Evolutionary conservation across 2,113 vertebrate genomes (phyloP).

Genomic region (Xiphorhynchus elegans): DNA sequence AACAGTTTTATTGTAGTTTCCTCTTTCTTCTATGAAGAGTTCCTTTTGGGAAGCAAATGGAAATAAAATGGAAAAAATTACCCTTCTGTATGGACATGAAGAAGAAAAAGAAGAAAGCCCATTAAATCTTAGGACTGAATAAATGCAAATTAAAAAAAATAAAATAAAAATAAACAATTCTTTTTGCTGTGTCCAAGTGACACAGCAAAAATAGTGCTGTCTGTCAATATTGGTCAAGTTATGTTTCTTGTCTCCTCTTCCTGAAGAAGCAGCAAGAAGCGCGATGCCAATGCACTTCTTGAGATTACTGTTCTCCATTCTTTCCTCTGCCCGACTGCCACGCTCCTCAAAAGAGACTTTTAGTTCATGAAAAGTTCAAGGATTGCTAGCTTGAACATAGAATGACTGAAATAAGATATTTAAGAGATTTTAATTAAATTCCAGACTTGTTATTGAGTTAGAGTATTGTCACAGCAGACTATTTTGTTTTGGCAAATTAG

Average conservation of each 20-base stretch:
- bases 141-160: too few species aligned
- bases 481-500: not conserved
- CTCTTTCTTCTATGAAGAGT: not conserved
- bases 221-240: not conserved
- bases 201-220: not conserved
- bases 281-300: not conserved
- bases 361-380: not conserved
- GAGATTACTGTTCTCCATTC: not conserved
- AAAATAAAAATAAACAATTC: not conserved
- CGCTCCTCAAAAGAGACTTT: not conserved
- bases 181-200: not conserved
- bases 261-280: not conserved
- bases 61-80: not conserved
- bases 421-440: conserved; percentile 32
- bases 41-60: not conserved
- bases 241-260: not conserved
- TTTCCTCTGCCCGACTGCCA: not conserved
- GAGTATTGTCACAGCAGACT: not conserved
- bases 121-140: not conserved
- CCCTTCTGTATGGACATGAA: not conserved
- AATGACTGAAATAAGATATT: not conserved
- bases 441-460: not conserved
- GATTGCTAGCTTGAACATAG: not conserved
- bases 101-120: not conserved
- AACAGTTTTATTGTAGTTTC: not conserved